Conservation (phyloP, 2,113 vertebrate genomes). For the Boleophthalmus pectinirostris region DNA sequence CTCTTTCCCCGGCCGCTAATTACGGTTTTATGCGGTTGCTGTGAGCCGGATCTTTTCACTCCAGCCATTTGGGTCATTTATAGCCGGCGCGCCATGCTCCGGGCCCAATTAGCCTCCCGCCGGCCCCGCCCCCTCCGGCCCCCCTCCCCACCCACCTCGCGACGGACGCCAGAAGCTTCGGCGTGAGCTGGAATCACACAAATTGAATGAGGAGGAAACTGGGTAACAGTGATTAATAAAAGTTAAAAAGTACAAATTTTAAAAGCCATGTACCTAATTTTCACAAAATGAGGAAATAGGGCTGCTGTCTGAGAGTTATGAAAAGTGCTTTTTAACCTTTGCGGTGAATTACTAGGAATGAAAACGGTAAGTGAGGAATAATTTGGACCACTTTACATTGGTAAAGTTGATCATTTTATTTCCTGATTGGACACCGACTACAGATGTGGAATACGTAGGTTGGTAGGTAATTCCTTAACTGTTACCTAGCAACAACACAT, state of each 20-base stretch:
- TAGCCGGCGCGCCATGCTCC: constrained; percentile 73
- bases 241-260: background rate
- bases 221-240: background rate
- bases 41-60: constrained; percentile 80
- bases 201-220: background rate
- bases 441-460: too few relatives aligned
- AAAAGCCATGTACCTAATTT: too few relatives aligned
- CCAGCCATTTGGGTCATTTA: constrained; percentile 77
- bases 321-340: too few relatives aligned
- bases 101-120: constrained; percentile 79
- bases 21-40: constrained; percentile 91
- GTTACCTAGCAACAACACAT: too few relatives aligned
- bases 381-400: too few relatives aligned
- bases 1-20: constrained; percentile 87
- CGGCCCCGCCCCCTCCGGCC: constrained; percentile 20
- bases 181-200: background rate
- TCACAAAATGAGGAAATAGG: too few relatives aligned
- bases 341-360: too few relatives aligned
- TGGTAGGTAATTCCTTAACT: too few relatives aligned
- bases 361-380: too few relatives aligned
- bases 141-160: background rate
- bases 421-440: too few relatives aligned
- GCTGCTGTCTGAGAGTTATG: too few relatives aligned
- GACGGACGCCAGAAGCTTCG: background rate
- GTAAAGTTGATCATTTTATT: too few relatives aligned